Evolutionary conservation across 2,113 vertebrate species (phyloP).

Genomic region (Ovis canadensis): DNA sequence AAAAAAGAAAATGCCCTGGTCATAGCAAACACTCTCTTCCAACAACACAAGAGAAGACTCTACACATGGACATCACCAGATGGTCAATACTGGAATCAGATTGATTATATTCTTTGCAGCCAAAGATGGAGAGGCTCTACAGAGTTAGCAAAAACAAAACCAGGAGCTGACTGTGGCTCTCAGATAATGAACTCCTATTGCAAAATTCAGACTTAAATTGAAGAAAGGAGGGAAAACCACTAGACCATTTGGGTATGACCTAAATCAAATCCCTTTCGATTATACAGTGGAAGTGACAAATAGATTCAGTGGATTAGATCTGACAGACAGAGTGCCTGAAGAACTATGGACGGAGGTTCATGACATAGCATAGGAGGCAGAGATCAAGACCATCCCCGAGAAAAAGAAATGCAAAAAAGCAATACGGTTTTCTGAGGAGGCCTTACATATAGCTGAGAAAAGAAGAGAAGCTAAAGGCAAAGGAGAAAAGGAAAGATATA

Average conservation of each 20-base stretch:
- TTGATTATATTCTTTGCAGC: background rate
- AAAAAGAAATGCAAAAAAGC: background rate
- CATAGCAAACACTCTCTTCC: background rate
- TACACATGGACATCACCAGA: background rate
- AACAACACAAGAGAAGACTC: background rate
- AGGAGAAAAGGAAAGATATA: background rate
- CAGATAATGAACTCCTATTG: background rate
- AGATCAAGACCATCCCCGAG: background rate
- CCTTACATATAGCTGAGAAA: background rate
- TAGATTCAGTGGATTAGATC: background rate
- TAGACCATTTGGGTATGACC: background rate
- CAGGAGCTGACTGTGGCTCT: background rate
- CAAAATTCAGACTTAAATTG: background rate
- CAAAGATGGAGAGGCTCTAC: background rate
- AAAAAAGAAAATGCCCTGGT: background rate
- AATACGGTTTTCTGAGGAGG: background rate
- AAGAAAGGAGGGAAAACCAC: background rate
- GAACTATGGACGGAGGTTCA: background rate
- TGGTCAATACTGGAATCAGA: background rate
- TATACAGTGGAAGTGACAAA: background rate
- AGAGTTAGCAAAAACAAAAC: background rate
- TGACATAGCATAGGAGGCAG: background rate
- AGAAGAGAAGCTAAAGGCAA: background rate
- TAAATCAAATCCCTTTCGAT: background rate
- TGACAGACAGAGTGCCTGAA: background rate